A percentile compares a stretch with the other conserved stretches of the same genome.
Evolutionary conservation across 1,140 invertebrate species (phyloP).

Genomic region (Pseudomyrmex dendroicus): DNA sequence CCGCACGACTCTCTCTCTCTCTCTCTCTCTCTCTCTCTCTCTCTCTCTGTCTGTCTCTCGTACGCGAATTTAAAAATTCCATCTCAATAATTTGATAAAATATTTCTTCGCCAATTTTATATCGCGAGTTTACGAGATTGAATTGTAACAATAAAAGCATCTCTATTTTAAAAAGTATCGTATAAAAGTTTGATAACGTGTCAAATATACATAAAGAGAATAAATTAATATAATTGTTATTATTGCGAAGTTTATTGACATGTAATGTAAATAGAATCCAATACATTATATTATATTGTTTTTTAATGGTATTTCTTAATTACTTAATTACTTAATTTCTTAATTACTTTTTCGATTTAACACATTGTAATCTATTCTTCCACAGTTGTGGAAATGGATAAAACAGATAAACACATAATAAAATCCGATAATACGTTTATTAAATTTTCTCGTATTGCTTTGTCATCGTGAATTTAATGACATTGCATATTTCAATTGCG

Average conservation of each 20-base stretch:
- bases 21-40: not conserved
- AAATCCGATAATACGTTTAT: not conserved
- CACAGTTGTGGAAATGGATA: not conserved
- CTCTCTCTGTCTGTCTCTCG: not conserved
- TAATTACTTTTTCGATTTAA: not conserved
- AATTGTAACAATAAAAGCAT: not conserved
- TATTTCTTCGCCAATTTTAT: not conserved
- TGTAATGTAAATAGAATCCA: too few species aligned
- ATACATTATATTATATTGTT: too few species aligned
- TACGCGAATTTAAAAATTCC: conserved; percentile 23
- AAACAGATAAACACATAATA: not conserved
- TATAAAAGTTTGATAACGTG: not conserved
- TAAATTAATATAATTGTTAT: not conserved
- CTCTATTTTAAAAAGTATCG: not conserved
- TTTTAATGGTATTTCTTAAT: not conserved
- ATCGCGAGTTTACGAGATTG: not conserved
- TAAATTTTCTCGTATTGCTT: not conserved
- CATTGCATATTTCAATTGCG: conserved; percentile 20
- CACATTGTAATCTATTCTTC: too few species aligned
- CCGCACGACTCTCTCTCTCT: not conserved
- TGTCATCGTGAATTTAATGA: conserved; percentile 1
- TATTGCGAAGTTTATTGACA: conserved; percentile 2
- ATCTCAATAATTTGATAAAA: conserved; percentile 4
- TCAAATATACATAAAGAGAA: not conserved
- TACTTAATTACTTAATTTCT: not conserved